Base-by-base conservation (phyloP, 2,113 vertebrate species). In the Syngnathus floridae region DNA sequence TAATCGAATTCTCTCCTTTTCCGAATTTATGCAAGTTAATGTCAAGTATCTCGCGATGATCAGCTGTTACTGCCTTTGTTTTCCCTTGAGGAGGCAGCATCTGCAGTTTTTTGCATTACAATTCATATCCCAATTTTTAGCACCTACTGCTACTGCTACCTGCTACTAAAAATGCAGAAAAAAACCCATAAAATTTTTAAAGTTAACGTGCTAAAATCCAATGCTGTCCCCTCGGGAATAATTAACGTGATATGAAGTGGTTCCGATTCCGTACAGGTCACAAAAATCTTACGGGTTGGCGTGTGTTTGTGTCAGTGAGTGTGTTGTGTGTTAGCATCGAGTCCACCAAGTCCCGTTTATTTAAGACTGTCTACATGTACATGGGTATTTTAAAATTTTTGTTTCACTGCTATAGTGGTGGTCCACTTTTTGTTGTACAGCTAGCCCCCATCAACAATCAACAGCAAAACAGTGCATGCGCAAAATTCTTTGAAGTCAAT, bases 211-310 rank as follows among this genome's bases (percentile, higher is more conserved):
- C 82, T 82, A 69, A 83, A 87, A 82, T 87, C 78, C 82, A 79
- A 90, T 88, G 84, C 86, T 88, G 87, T 88, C 86, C 75, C 85
- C 86, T 90, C 82, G 87, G 82, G 88, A 90, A 87, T 65, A 71
- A 69, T 79, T 73, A 40, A 55, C 84, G 82, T 88, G 80, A 84
- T 83, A 84, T 81, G 72, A 87, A 71, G 77, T 88, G 80, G 83
- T 88, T 89, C 82, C 81, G 72, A 80, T 79, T 85, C 81, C 86
- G 81, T 83, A 16, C 51, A 13, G 21, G 11, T 26, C 4, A 12
- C 22, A 13, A 71, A 85, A 71, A 77, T 88, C 79, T 83, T 87
- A 87, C 83, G 82, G 74, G 77, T 80, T 85, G 86, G 82, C 78
- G 65, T 79, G 83, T 89, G 87, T 85, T 86, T 71, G 84, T 75